These are phyloP conservation scores for Arrhopalites spinosus DNA, from an alignment of 2,888 invertebrate genomes.

Conservation along the genomic window DNA sequence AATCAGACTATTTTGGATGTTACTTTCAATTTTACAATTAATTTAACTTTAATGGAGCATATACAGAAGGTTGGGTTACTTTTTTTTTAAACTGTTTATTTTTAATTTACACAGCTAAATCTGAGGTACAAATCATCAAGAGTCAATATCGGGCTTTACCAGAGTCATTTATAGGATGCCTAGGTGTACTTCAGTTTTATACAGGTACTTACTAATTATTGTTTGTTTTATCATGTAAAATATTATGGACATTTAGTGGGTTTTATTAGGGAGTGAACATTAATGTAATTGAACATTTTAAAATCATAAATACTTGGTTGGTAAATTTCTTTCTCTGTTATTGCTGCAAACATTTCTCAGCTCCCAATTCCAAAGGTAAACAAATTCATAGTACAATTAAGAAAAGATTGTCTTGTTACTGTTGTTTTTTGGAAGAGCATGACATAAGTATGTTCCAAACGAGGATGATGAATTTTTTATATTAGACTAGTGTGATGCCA, in stretches of 20 bases:
- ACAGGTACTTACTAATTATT: constrained; percentile 63
- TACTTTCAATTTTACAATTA: too few relatives aligned
- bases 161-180: constrained; percentile 89
- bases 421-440: too few relatives aligned
- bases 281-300: background rate
- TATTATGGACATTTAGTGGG: background rate
- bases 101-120: constrained; percentile 65
- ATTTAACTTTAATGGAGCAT: background rate
- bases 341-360: constrained; percentile 38
- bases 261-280: background rate
- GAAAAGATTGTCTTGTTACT: too few relatives aligned
- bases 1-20: too few relatives aligned
- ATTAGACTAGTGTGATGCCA: too few relatives aligned
- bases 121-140: constrained; percentile 87
- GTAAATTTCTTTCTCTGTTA: too few relatives aligned
- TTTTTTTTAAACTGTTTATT: background rate
- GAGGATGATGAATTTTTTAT: too few relatives aligned
- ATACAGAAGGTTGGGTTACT: background rate
- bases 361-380: constrained; percentile 53
- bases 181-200: constrained; percentile 89
- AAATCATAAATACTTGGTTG: too few relatives aligned
- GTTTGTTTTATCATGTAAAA: constrained; percentile 45
- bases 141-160: constrained; percentile 87
- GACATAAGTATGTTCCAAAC: too few relatives aligned
- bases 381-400: background rate